phyloP scores from a whole-genome alignment of 2,797 vertebrate species.

The Kryptolebias ocellatus region DNA sequence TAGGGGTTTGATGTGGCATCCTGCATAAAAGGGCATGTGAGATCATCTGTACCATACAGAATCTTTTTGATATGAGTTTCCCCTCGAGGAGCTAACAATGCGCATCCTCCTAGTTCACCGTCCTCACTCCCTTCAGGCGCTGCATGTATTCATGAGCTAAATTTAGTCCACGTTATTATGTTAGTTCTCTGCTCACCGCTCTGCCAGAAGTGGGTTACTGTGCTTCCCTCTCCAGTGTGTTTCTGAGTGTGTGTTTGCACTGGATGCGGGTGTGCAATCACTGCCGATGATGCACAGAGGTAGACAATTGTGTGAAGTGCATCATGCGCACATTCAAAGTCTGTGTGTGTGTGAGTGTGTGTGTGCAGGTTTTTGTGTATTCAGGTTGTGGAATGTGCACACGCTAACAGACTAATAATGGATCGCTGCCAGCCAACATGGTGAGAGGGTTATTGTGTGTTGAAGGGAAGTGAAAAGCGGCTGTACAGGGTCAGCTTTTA shows the following conservation, averaged over 20 bases:
- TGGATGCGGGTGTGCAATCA: conserved; percentile 46
- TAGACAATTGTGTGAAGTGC: conserved; percentile 64
- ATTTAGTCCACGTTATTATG: conserved; percentile 77
- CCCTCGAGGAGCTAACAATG: conserved; percentile 34
- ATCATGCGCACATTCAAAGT: conserved; percentile 61
- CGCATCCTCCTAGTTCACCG: conserved; percentile 48
- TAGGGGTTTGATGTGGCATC: not conserved
- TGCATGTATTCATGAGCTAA: conserved; percentile 67
- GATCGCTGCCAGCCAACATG: conserved; percentile 41
- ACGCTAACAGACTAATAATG: conserved; percentile 57
- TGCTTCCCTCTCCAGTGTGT: conserved; percentile 62
- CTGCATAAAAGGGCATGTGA: conserved; percentile 9
- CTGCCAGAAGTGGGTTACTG: conserved; percentile 80
- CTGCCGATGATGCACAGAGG: conserved; percentile 68
- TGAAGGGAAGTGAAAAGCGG: conserved; percentile 26
- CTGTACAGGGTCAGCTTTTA: conserved; percentile 23
- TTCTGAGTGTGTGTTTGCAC: conserved; percentile 19
- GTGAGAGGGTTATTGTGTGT: conserved; percentile 37
- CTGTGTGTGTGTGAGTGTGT: conserved; percentile 24
- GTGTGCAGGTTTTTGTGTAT: conserved; percentile 21
- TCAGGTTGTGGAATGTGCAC: conserved; percentile 54
- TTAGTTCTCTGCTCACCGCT: conserved; percentile 55
- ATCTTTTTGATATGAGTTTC: conserved; percentile 30
- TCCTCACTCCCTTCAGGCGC: conserved; percentile 56
- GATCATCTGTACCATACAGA: conserved; percentile 10